Conservation (phyloP, 2,888 invertebrate genomes). For the Thera obeliscata region DNA sequence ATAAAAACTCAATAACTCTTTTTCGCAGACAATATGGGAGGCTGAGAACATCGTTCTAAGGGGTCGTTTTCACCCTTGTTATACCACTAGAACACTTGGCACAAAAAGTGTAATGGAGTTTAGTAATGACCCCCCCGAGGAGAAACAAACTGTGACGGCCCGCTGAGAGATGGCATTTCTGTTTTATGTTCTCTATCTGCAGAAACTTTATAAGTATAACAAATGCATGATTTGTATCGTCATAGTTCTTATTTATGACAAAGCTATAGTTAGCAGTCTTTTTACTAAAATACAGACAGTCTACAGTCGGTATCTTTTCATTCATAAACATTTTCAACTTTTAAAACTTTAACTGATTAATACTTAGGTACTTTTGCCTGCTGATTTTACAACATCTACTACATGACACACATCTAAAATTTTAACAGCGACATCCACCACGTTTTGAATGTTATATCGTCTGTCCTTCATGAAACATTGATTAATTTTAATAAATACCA, state of each 20-base stretch:
- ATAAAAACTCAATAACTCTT: constrained; percentile 45
- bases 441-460: too few relatives aligned
- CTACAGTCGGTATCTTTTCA: too few relatives aligned
- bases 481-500: background rate
- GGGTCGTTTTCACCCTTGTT: constrained; percentile 84
- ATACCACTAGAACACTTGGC: constrained; percentile 82
- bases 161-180: constrained; percentile 66
- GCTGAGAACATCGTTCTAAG: constrained; percentile 75
- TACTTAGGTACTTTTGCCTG: too few relatives aligned
- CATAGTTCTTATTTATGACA: background rate
- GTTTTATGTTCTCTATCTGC: constrained; percentile 49
- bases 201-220: constrained; percentile 6
- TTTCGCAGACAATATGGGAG: constrained; percentile 69
- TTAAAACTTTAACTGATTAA: too few relatives aligned
- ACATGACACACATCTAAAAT: too few relatives aligned
- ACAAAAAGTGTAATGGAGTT: constrained; percentile 83
- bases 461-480: background rate
- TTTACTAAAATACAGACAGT: too few relatives aligned
- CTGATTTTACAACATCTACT: too few relatives aligned
- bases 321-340: too few relatives aligned
- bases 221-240: constrained; percentile 16
- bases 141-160: constrained; percentile 67
- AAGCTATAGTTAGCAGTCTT: too few relatives aligned
- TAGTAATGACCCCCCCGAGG: constrained; percentile 80
- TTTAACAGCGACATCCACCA: too few relatives aligned